Evolutionary conservation across 2,797 vertebrate genomes (phyloP), one percentile per base, ranked within the genome.

Genomic region (Taeniopygia guttata): DNA sequence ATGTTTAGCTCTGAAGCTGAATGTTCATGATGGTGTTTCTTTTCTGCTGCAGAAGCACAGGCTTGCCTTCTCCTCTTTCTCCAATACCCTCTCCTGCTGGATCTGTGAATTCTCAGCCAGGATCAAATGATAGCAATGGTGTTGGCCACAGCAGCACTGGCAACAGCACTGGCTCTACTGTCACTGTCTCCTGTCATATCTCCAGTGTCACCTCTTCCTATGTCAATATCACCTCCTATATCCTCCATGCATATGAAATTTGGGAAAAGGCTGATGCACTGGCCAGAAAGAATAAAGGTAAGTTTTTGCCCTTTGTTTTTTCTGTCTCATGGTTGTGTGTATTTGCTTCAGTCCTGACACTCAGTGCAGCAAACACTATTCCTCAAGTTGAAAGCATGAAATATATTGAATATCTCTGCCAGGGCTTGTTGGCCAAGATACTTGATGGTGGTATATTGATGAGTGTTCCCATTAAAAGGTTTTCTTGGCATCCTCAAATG

Each of bases 251-350:
- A 6, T 98, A 98, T 45, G 98, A 99, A 59, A 95, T 98, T 45
- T 99, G 99, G 99, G 99, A 99, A 94, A 98, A 98, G 97, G 98
- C 99, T 2, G 98, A 99, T 93, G 96, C 96, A 56, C 96, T 99
- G 46, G 97, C 97, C 30, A 97, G 89, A 73, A 98, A 96, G 96
- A 98, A 98, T 96, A 98, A 98, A 73, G 99, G 99, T 99, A 96
- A 97, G 97, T 59, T 83, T 87, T 74, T 74, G 20, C 43, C 19
- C 48, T 46, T 40, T 46, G 38, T 8, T 59, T 84, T 78, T 77
- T 66, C 21, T 62, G 9, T 48, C 60, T 56, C 7, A 10, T 40
- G 54, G 21, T 72, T 80, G 10, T 36, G 19, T 27, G 49, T n/a
- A 13, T 56, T 83, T 52, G 36, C 48, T 67, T 74, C n/a, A 74